Evolutionary conservation across 2,113 vertebrate genomes (phyloP).

Genomic region (Irena cyanogastra): DNA sequence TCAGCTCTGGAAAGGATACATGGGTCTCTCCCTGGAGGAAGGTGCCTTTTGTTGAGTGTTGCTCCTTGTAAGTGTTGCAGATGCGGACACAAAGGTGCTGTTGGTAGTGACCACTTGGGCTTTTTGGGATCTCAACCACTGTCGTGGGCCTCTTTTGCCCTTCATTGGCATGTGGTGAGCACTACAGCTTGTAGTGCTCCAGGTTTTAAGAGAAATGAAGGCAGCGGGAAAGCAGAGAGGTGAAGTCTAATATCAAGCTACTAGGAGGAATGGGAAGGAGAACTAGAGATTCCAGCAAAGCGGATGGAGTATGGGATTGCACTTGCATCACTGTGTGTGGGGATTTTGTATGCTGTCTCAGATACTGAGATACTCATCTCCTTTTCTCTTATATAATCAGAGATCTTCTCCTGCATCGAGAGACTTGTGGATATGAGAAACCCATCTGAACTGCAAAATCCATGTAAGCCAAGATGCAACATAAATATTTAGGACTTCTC

Average conservation of each 20-base stretch:
- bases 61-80: neutral
- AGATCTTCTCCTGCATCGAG: neutral
- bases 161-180: neutral
- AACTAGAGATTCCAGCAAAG: neutral
- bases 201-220: neutral
- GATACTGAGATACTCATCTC: neutral
- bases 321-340: neutral
- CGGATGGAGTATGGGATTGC: neutral
- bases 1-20: rapidly evolving
- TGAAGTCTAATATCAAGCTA: neutral
- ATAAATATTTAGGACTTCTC: slow-evolving; percentile 5
- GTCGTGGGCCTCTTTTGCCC: neutral
- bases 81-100: neutral
- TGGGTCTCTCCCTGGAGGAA: neutral
- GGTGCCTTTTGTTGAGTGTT: neutral
- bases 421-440: neutral
- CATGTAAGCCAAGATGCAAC: neutral
- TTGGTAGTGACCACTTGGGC: neutral
- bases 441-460: neutral
- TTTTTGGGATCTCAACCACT: neutral
- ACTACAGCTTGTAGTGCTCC: neutral
- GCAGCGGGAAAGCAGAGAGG: neutral
- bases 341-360: neutral
- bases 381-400: neutral
- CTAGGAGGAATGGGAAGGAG: neutral